A percentile compares a stretch with the other conserved stretches of the same genome.
Conservation (phyloP, 2,888 invertebrate species). For the Lamellibrachia columna region DNA sequence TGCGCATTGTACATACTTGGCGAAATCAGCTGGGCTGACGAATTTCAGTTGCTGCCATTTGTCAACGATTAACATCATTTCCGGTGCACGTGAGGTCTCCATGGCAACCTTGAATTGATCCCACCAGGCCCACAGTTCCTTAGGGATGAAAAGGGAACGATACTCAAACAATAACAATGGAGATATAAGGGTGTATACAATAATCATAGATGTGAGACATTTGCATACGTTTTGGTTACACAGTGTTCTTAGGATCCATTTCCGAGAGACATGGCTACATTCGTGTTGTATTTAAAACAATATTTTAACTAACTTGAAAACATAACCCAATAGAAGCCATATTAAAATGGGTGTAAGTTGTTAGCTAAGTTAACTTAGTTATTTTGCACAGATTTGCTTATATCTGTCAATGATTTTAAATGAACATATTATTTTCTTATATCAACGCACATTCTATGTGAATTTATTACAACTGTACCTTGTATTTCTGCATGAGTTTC, state of each 20-base stretch:
- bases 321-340: background rate
- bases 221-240: background rate
- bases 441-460: background rate
- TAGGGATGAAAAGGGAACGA: background rate
- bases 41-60: constrained; percentile 63
- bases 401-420: background rate
- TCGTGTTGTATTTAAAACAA: background rate
- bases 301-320: background rate
- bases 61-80: constrained; percentile 61
- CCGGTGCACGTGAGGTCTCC: constrained; percentile 58
- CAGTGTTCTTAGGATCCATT: too few relatives aligned
- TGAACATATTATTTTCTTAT: background rate
- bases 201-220: background rate
- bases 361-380: too few relatives aligned
- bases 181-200: background rate
- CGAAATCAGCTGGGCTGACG: constrained; percentile 60
- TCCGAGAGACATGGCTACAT: background rate
- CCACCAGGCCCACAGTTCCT: constrained; percentile 64
- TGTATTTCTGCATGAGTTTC: constrained; percentile 57
- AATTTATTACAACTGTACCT: constrained; percentile 44
- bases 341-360: too few relatives aligned
- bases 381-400: background rate
- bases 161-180: background rate
- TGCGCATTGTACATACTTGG: constrained; percentile 48
- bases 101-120: constrained; percentile 58